Conservation (phyloP, 2,888 invertebrate species). For the Thera britannica region DNA sequence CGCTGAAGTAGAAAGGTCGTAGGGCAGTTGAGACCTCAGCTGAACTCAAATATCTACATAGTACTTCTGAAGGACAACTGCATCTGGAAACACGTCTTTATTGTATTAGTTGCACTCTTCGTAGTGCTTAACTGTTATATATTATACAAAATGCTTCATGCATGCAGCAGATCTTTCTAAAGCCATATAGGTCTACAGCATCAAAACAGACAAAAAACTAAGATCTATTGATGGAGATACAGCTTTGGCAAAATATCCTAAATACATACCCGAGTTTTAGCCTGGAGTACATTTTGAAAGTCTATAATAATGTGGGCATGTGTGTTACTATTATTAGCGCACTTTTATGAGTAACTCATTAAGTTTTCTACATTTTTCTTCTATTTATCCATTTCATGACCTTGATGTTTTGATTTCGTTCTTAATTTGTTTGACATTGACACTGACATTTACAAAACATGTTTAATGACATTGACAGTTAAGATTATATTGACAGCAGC, state of each 20-base stretch:
- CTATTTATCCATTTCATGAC: constrained; percentile 21
- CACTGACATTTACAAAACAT: background rate
- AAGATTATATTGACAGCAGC: background rate
- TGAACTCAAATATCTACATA: constrained; percentile 85
- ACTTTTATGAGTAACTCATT: constrained; percentile 9
- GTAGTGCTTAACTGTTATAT: too few species aligned
- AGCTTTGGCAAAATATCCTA: background rate
- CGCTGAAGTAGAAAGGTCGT: constrained; percentile 96
- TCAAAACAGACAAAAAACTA: too few species aligned
- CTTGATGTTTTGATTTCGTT: constrained; percentile 29
- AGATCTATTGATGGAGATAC: background rate
- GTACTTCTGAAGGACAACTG: constrained; percentile 53
- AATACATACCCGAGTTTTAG: constrained; percentile 67
- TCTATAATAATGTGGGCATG: constrained; percentile 18
- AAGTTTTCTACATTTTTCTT: constrained; percentile 30
- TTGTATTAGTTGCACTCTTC: background rate
- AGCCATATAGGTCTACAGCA: too few species aligned
- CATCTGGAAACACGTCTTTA: constrained; percentile 44
- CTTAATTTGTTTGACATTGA: background rate
- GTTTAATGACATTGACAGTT: background rate
- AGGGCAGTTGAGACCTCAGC: constrained; percentile 95
- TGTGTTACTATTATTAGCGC: constrained; percentile 46
- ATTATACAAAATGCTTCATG: too few species aligned
- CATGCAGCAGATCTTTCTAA: too few species aligned
- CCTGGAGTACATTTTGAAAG: constrained; percentile 71